Percentiles rank a stretch among this genome's conserved stretches.
Conservation (phyloP, 2,113 vertebrate genomes). For the Salvelinus alpinus region DNA sequence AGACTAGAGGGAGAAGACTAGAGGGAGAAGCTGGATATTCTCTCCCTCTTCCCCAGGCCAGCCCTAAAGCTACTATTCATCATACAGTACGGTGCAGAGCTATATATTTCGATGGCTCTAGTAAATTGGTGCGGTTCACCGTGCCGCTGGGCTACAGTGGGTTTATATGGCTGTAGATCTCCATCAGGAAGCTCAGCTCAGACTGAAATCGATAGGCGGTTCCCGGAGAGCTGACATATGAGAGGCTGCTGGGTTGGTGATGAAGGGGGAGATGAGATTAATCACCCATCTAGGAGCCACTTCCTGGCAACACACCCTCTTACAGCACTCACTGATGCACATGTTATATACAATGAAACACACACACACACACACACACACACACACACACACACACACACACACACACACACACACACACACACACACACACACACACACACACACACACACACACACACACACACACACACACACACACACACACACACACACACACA, state of each 20-base stretch:
- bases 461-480: no score
- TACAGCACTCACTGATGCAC: neutral
- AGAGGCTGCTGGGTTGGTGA: neutral
- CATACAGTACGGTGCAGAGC: constrained; percentile 2
- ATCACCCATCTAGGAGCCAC: constrained; percentile 15
- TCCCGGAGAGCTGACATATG: neutral
- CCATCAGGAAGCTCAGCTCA: constrained; percentile 30
- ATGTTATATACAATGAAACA: neutral
- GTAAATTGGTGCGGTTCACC: neutral
- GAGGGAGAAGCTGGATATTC: neutral
- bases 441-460: no score
- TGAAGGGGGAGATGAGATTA: constrained; percentile 26
- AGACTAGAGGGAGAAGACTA: neutral
- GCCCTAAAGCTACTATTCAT: neutral
- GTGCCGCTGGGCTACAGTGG: neutral
- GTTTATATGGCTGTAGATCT: constrained; percentile 20
- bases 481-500: no score
- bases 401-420: no score
- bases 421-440: no score
- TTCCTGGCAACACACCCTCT: constrained; percentile 22
- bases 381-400: neutral
- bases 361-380: neutral
- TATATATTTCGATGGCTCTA: constrained; percentile 9
- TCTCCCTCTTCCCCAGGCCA: neutral
- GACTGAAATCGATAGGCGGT: constrained; percentile 38